These are phyloP conservation scores for Actenoides hombroni DNA, from an alignment of 2,113 vertebrate genomes.

Conservation along the genomic window DNA sequence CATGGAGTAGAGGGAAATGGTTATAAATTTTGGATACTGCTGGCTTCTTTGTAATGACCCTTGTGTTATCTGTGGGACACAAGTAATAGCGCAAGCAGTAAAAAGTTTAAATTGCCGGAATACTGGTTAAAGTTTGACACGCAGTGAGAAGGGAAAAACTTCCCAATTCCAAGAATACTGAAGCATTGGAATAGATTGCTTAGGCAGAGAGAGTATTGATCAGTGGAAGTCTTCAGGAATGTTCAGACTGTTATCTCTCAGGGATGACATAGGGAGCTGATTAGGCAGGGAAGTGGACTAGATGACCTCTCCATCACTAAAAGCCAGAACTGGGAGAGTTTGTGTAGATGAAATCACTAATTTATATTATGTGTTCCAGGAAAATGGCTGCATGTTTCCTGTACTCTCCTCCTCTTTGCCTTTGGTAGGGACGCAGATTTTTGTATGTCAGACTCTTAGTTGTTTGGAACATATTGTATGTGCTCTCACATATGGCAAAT, in stretches of 20 bases:
- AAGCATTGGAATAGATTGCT: background rate
- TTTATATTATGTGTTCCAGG: background rate
- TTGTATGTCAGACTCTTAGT: background rate
- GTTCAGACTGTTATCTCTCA: background rate
- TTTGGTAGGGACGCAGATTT: background rate
- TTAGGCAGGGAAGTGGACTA: background rate
- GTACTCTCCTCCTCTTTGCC: background rate
- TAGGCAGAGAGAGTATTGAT: background rate
- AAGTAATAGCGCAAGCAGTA: background rate
- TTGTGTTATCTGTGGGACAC: background rate
- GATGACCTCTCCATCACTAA: background rate
- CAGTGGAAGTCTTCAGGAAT: background rate
- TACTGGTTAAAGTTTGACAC: background rate
- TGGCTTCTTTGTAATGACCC: background rate
- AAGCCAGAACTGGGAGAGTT: background rate
- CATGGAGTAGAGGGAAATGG: background rate
- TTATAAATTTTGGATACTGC: background rate
- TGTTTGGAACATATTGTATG: background rate
- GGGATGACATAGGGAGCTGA: background rate
- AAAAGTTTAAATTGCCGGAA: background rate
- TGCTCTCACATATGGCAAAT: background rate
- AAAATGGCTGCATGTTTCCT: background rate
- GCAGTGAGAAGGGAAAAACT: fast-evolving
- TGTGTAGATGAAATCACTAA: background rate
- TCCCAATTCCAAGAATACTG: background rate